phyloP scores from a whole-genome alignment of 2,113 vertebrate species.

The Clupea harengus region DNA sequence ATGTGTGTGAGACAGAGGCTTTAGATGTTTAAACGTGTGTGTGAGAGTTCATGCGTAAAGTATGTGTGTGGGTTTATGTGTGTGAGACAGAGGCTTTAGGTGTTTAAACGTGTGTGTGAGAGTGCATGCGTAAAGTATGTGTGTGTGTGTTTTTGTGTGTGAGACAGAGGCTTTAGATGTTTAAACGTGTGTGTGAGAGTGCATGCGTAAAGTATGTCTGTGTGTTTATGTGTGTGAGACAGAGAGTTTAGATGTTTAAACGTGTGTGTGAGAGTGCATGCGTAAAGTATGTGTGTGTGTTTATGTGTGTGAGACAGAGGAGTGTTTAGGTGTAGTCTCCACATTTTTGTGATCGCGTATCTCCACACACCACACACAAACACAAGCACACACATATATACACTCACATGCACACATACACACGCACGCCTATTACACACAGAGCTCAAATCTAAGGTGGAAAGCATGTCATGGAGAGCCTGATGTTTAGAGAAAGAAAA shows the following conservation, averaged over 20 bases:
- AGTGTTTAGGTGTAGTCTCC: too few relatives aligned
- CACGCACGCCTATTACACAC: too few relatives aligned
- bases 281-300: background rate
- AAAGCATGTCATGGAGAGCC: too few relatives aligned
- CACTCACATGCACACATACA: too few relatives aligned
- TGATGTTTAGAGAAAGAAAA: too few relatives aligned
- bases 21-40: background rate
- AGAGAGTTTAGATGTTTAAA: background rate
- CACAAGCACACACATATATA: too few relatives aligned
- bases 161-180: background rate
- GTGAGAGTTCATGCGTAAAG: background rate
- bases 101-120: background rate
- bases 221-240: background rate
- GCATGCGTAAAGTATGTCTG: background rate
- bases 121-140: too few relatives aligned
- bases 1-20: background rate
- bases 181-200: background rate
- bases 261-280: background rate
- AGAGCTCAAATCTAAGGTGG: too few relatives aligned
- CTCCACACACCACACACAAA: too few relatives aligned
- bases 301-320: too few relatives aligned
- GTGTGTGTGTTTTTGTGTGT: background rate
- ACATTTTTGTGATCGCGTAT: too few relatives aligned
- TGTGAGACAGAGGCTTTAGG: background rate
- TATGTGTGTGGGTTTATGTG: background rate